Evolutionary conservation across 2,888 invertebrate genomes (phyloP).

Genomic region (Crossocerus cetratus): DNA sequence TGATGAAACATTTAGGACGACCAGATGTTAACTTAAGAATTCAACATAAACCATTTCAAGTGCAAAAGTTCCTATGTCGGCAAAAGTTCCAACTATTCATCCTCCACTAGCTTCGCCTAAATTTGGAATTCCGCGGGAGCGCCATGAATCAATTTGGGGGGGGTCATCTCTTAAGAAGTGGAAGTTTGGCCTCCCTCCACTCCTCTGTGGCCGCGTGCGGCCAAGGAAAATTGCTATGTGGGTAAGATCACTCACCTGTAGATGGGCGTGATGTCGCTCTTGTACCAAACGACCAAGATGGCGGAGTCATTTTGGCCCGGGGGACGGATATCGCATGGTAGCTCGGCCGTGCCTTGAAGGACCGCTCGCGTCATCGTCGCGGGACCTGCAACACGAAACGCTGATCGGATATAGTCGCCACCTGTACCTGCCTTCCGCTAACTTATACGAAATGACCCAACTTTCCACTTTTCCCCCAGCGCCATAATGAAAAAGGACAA

Average conservation of each 20-base stretch:
- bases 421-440: slow-evolving; percentile 46
- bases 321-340: slow-evolving; percentile 92
- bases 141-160: too few species aligned
- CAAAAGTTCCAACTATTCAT: too few species aligned
- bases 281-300: slow-evolving; percentile 93
- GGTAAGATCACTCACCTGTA: slow-evolving; percentile 84
- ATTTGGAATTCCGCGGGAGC: too few species aligned
- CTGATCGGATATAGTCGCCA: slow-evolving; percentile 65
- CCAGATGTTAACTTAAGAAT: too few species aligned
- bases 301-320: slow-evolving; percentile 88
- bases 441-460: slow-evolving; percentile 5
- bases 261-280: slow-evolving; percentile 90
- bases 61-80: too few species aligned
- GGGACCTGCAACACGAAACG: slow-evolving; percentile 79
- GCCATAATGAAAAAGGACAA: neutral
- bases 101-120: too few species aligned
- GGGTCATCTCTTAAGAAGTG: too few species aligned
- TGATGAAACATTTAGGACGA: too few species aligned
- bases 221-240: neutral
- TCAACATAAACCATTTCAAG: too few species aligned
- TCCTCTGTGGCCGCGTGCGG: neutral
- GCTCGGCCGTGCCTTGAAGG: slow-evolving; percentile 87
- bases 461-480: neutral
- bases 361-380: slow-evolving; percentile 83
- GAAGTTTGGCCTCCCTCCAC: too few species aligned